A percentile compares a stretch with the other conserved stretches of the same genome.
Conservation (phyloP, 23 tunicate genomes). For the Trididemnum nubilum region DNA sequence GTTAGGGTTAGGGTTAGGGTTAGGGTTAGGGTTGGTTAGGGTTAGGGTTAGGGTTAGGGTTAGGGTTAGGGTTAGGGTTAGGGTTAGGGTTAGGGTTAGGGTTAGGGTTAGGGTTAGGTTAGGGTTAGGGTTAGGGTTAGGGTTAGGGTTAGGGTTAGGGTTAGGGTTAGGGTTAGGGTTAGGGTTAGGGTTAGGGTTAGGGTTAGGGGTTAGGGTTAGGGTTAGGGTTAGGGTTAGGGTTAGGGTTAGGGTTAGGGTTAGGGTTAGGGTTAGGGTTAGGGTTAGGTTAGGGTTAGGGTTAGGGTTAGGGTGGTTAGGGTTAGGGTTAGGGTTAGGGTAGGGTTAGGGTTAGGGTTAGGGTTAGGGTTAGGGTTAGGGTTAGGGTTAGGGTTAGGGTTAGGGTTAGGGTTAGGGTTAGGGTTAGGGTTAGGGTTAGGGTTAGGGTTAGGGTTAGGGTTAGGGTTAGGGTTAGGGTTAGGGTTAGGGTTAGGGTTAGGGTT, state of each 20-base stretch:
- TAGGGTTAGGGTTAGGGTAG: too few relatives aligned
- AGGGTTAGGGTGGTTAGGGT: too few relatives aligned
- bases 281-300: too few relatives aligned
- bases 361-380: constrained; percentile 78
- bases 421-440: constrained; percentile 57
- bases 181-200: constrained; percentile 62
- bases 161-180: constrained; percentile 61
- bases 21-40: too few relatives aligned
- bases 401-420: constrained; percentile 67
- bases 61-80: constrained; percentile 64
- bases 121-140: constrained; percentile 65
- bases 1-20: constrained; percentile 69
- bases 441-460: constrained; percentile 65
- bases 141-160: constrained; percentile 60
- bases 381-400: constrained; percentile 73
- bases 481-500: constrained; percentile 69
- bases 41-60: constrained; percentile 74
- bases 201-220: too few relatives aligned
- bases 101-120: too few relatives aligned
- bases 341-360: constrained; percentile 66
- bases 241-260: constrained; percentile 29
- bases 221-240: constrained; percentile 62
- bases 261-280: constrained; percentile 39
- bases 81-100: constrained; percentile 68
- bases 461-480: constrained; percentile 91